Percentiles rank a stretch among this genome's conserved stretches.
These are phyloP conservation scores for Euplagia quadripunctaria DNA, from an alignment of 2,888 invertebrate genomes.

Conservation along the genomic window DNA sequence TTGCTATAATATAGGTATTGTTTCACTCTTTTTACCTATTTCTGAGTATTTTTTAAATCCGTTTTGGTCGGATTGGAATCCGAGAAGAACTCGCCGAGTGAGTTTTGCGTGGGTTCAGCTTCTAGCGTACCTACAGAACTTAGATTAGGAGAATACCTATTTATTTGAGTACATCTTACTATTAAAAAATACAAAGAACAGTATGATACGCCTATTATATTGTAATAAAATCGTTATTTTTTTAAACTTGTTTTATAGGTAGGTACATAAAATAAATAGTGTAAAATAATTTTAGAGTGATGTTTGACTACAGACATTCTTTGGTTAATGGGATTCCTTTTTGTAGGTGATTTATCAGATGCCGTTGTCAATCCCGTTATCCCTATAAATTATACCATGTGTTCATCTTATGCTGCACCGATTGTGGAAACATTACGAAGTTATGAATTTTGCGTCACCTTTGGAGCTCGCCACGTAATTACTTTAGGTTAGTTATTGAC, in stretches of 20 bases:
- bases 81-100: not conserved
- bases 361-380: constrained; percentile 23
- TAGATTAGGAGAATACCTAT: too few species aligned
- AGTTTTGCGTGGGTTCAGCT: too few species aligned
- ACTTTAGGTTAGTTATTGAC: constrained; percentile 38
- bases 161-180: not conserved
- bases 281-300: not conserved
- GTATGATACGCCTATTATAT: not conserved
- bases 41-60: not conserved
- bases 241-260: not conserved
- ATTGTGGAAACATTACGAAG: constrained; percentile 55
- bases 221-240: not conserved
- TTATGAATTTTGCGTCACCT: constrained; percentile 64
- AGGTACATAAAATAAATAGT: not conserved
- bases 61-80: not conserved
- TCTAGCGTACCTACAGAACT: too few species aligned
- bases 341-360: constrained; percentile 36
- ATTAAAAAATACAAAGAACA: not conserved
- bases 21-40: not conserved
- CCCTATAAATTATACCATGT: constrained; percentile 28
- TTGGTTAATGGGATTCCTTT: constrained; percentile 2
- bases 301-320: not conserved
- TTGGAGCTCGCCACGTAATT: constrained; percentile 12
- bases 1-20: not conserved
- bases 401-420: constrained; percentile 40